Percentiles rank a stretch among this genome's conserved stretches.
These are phyloP conservation scores for Montifringilla adamsi DNA, from an alignment of 2,113 vertebrate genomes.

Conservation along the genomic window DNA sequence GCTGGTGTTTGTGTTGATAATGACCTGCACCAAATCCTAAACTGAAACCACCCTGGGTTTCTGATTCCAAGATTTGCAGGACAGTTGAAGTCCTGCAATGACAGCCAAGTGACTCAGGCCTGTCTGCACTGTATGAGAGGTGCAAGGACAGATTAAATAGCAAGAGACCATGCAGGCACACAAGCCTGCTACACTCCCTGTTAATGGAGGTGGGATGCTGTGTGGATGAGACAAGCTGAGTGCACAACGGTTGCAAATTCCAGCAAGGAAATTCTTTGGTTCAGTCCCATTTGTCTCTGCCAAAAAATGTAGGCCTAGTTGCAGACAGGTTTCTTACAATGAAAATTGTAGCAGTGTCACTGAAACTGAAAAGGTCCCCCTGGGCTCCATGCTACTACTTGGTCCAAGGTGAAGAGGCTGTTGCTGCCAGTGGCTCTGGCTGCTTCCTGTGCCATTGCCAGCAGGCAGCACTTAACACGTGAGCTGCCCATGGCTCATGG, in stretches of 20 bases:
- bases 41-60: not conserved
- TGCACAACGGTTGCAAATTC: not conserved
- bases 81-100: not conserved
- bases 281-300: not conserved
- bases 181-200: accelerated
- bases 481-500: not conserved
- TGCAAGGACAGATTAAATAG: not conserved
- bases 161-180: not conserved
- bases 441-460: not conserved
- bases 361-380: not conserved
- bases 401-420: not conserved
- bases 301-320: not conserved
- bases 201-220: not conserved
- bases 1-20: not conserved
- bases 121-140: not conserved
- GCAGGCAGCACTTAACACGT: accelerated
- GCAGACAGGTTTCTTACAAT: not conserved
- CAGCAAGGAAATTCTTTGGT: not conserved
- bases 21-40: not conserved
- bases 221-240: not conserved
- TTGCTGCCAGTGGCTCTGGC: not conserved
- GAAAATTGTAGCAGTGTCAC: not conserved
- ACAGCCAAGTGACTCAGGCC: not conserved
- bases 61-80: not conserved
- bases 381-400: not conserved